Conservation (phyloP, 1,140 invertebrate species). For the Drosophila lini region DNA sequence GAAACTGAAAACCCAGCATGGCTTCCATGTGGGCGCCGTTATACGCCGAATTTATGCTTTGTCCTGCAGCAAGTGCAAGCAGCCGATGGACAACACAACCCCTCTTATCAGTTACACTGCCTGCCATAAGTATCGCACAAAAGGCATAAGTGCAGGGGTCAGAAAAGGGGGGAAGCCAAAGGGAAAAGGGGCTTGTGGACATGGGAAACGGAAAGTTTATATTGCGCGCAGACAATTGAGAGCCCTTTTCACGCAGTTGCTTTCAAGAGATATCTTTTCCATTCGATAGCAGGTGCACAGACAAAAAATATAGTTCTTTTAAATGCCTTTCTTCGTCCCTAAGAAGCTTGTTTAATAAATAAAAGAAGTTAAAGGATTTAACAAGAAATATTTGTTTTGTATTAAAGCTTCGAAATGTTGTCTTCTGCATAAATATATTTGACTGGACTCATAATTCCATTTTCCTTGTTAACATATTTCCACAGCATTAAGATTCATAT, state of each 20-base stretch:
- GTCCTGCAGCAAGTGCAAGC: constrained; percentile 29
- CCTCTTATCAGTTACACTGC: constrained; percentile 43
- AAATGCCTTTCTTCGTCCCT: too few relatives aligned
- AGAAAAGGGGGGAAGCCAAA: neutral
- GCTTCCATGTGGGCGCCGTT: constrained; percentile 45
- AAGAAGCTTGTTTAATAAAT: neutral
- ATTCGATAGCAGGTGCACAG: constrained; percentile 11
- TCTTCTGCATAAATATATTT: too few relatives aligned
- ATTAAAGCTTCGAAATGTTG: too few relatives aligned
- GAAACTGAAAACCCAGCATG: constrained; percentile 15
- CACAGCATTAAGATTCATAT: neutral
- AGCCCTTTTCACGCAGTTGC: constrained; percentile 25
- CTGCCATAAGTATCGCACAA: constrained; percentile 66
- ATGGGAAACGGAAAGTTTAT: constrained; percentile 52
- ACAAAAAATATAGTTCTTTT: constrained; percentile 6
- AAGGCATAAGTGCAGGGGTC: constrained; percentile 35
- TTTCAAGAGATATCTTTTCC: neutral
- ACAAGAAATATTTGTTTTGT: too few relatives aligned
- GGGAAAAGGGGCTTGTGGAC: neutral
- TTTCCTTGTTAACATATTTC: neutral
- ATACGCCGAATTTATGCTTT: constrained; percentile 52
- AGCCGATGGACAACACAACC: constrained; percentile 5
- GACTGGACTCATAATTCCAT: neutral
- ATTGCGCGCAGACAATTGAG: constrained; percentile 46
- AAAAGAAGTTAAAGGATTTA: neutral